Evolutionary conservation across 1,140 invertebrate species (phyloP), one percentile per base, ranked within the genome.

Genomic region (Rhysida immarginata): DNA sequence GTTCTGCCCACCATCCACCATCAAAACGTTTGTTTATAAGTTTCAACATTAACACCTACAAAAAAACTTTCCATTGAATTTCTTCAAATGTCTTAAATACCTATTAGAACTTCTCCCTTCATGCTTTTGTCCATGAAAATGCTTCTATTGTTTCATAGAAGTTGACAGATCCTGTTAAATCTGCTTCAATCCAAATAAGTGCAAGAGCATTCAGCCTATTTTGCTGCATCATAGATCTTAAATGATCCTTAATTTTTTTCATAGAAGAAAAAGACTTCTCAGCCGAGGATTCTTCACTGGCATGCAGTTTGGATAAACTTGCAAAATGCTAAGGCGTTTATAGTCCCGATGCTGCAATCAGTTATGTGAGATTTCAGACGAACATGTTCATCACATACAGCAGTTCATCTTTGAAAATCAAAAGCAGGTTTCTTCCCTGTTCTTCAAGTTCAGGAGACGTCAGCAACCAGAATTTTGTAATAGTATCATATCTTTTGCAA

Each of bases 241-340:
- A 16, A 53, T 59, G 55, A 57, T 62, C 58, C 60, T 62, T 60
- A n/a, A 57, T 26, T 20, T n/a, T 58, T 54, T 62, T 62, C 25
- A 65, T 53, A 54, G 58, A 60, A 63, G 58, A 65, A 64, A 44
- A 63, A 62, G 48, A 61, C 55, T 57, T 65, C 60, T 26, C 59
- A 59, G 44, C 55, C 61, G 56, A 57, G 61, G 29, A 64, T 63
- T 53, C 60, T 57, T 16, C 58, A 21, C 20, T 55, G 53, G 55
- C 62, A 58, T 60, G 63, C 55, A 44, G 56, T 65, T 63, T 43
- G 59, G 62, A 60, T 50, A 57, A 13, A 48, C 42, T 29, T 35
- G 29, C 5, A 8, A 35, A 35, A 16, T 35, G 29, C 29, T 16
- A 35, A 35, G 29, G 29, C 5, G 5, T 16, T 35, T 35, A 8